Evolutionary conservation across 2,888 invertebrate genomes (phyloP).

Genomic region (Alloscopus bannaensis): DNA sequence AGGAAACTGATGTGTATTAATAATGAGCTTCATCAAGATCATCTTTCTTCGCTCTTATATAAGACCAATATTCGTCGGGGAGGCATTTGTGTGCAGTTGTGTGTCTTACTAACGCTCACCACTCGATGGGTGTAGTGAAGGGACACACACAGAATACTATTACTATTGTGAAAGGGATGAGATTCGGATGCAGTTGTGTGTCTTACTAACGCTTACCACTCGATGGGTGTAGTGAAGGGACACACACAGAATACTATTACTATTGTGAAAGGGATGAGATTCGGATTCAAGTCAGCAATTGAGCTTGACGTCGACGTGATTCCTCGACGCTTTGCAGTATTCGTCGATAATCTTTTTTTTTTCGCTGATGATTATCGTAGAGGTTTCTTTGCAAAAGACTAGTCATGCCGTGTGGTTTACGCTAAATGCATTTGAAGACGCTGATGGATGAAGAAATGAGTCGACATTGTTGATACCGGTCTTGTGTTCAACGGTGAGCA

Average conservation of each 20-base stretch:
- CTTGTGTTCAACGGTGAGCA: too few relatives aligned
- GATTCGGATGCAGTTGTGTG: not conserved
- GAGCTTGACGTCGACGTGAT: too few relatives aligned
- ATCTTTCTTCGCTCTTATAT: not conserved
- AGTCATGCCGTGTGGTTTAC: too few relatives aligned
- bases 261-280: not conserved
- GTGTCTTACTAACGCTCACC: not conserved
- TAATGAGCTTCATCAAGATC: conserved; percentile 34
- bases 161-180: not conserved
- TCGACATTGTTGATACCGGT: too few relatives aligned
- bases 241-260: not conserved
- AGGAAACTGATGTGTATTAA: conserved; percentile 43
- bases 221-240: not conserved
- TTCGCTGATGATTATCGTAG: too few relatives aligned
- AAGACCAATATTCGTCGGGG: not conserved
- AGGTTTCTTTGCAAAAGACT: too few relatives aligned
- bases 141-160: not conserved
- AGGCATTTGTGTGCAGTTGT: not conserved
- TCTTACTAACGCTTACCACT: not conserved
- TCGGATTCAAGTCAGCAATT: too few relatives aligned
- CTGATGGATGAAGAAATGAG: too few relatives aligned
- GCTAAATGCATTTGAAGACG: too few relatives aligned
- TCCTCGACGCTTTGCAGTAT: too few relatives aligned
- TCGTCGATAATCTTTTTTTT: too few relatives aligned
- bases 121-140: not conserved